Conservation (phyloP, 2,113 vertebrate species). For the Corynorhinus townsendii region DNA sequence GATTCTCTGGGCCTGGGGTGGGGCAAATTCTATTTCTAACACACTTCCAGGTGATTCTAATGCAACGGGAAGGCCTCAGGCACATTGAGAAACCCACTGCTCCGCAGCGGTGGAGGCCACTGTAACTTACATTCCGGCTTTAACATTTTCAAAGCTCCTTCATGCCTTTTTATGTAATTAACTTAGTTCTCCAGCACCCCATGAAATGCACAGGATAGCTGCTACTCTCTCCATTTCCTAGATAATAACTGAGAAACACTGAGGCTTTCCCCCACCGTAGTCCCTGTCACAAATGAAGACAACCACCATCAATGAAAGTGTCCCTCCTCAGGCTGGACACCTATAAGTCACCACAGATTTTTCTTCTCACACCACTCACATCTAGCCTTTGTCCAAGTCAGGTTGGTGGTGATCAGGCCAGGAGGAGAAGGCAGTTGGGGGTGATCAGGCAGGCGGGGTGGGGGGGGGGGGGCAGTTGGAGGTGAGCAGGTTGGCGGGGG, state of each 20-base stretch:
- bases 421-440: too few relatives aligned
- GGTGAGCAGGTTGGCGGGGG: too few relatives aligned
- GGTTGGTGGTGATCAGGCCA: too few relatives aligned
- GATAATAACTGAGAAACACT: neutral
- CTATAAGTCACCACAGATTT: too few relatives aligned
- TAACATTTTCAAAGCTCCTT: neutral
- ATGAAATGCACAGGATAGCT: neutral
- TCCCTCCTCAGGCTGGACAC: neutral
- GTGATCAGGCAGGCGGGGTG: too few relatives aligned
- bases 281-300: neutral
- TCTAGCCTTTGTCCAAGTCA: rapidly evolving
- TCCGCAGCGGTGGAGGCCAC: neutral
- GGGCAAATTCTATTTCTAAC: neutral
- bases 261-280: neutral
- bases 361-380: neutral
- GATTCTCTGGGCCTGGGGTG: neutral
- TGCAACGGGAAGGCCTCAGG: neutral
- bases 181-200: neutral
- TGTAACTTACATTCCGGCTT: neutral
- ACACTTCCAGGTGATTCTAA: neutral
- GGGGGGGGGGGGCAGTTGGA: too few relatives aligned
- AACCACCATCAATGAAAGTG: neutral
- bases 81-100: neutral
- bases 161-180: neutral
- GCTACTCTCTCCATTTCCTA: neutral